Evolutionary conservation across 2,797 vertebrate genomes (phyloP).

Genomic region (Sebastes variabilis): DNA sequence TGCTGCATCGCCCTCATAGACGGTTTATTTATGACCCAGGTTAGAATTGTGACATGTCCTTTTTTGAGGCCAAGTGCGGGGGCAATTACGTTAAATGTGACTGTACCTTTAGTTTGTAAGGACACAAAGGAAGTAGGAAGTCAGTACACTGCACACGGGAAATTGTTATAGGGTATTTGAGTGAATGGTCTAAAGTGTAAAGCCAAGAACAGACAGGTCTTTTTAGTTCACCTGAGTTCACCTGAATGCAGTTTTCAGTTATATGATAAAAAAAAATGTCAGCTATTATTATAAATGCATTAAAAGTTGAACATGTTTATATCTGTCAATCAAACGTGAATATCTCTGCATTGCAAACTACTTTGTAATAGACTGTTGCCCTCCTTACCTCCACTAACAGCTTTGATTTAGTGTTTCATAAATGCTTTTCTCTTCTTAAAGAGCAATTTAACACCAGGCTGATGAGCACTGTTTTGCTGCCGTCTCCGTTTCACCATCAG

Average conservation of each 20-base stretch:
- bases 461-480: not conserved
- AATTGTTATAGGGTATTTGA: constrained; percentile 5
- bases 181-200: not conserved
- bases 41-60: not conserved
- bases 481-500: not conserved
- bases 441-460: not conserved
- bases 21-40: not conserved
- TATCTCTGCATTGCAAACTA: constrained; percentile 17
- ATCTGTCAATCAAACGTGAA: constrained; percentile 1
- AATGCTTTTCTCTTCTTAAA: constrained; percentile 1
- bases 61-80: not conserved
- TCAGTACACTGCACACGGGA: constrained; percentile 7
- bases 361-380: constrained; percentile 28
- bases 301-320: constrained; percentile 12
- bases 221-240: not conserved
- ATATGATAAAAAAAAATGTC: not conserved
- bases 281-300: not conserved
- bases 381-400: constrained; percentile 34
- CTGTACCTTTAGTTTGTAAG: not conserved
- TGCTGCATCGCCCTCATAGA: not conserved
- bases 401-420: constrained; percentile 33
- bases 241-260: constrained; percentile 17
- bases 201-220: not conserved
- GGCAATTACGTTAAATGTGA: constrained; percentile 9
- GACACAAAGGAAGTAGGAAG: not conserved